A percentile compares a stretch with the other conserved stretches of the same genome.
phyloP scores from a whole-genome alignment of 2,888 invertebrate genomes.

The Cataglyphis rosenhaueri region DNA sequence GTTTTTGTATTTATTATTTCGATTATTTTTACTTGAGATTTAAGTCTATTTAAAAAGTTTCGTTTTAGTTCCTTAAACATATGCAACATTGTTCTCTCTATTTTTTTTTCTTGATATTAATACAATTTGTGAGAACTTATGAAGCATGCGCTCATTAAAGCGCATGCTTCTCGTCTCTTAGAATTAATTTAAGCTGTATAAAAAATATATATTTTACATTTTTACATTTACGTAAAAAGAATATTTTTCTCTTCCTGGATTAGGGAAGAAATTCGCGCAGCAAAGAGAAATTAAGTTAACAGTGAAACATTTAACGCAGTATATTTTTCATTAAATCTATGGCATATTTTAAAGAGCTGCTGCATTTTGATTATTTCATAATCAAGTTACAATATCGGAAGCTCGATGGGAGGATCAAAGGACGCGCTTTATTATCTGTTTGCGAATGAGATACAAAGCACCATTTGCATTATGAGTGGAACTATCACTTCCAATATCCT shows the following conservation, averaged over 20 bases:
- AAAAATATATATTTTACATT: not conserved
- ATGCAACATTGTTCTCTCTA: not conserved
- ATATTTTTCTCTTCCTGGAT: not conserved
- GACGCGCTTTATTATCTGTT: constrained; percentile 7
- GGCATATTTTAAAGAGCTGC: not conserved
- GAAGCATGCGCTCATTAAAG: not conserved
- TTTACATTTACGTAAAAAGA: not conserved
- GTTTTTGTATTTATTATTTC: not conserved
- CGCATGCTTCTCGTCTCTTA: not conserved
- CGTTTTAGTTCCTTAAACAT: not conserved
- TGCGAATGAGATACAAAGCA: not conserved
- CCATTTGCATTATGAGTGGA: constrained; percentile 1
- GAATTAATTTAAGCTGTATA: not conserved
- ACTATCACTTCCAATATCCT: not conserved
- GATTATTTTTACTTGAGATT: not conserved
- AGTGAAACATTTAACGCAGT: not conserved
- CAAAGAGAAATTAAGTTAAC: not conserved
- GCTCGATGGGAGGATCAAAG: not conserved
- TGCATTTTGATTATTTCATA: constrained; percentile 1
- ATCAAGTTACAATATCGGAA: not conserved
- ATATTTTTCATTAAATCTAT: not conserved
- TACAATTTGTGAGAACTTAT: not conserved
- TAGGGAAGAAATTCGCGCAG: not conserved
- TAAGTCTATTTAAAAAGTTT: not conserved
- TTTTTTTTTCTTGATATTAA: not conserved